Base-by-base conservation (phyloP, 2,797 vertebrate species). In the Anas bahamensis region DNA sequence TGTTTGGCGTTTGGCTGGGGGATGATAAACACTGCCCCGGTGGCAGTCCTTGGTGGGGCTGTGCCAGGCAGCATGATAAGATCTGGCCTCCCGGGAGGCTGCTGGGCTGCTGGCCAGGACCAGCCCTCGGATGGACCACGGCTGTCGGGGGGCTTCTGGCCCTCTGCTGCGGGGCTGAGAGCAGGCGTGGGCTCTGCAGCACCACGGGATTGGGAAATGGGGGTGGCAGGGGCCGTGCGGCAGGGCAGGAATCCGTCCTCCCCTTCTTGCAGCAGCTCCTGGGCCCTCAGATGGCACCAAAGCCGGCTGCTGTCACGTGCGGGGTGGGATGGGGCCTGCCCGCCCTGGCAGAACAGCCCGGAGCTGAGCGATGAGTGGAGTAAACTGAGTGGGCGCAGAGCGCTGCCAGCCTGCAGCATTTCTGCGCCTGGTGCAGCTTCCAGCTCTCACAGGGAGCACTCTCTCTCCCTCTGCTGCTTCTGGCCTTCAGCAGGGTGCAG, bases 1-100 rank as follows among this genome's bases (percentile, higher is more conserved):
- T 97, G 87, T 86, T 94, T 82, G 56, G 93, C 57, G 73, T 92
- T 94, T 95, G 91, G 72, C 91, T 93, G 86, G 44, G 75, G 74
- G 80, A 60, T 80, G 66, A 63, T 85, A 90, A 89, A 91, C 71
- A 53, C 65, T 94, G 89, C 89, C 94, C 91, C 81, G 48, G 22
- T 72, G 94, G 89, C 90, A 95, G 95, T 57, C 66, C 48, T 13
- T 17, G 6, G 66, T 13, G 11, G 37, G 74, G 50, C 83, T 52
- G 64, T 92, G 93, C 95, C 94, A 96, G 94, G 80, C 93, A 79
- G 76, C 33, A 4, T 1, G 4, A 15, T 46, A 35, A 73, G 70
- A 66, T 82, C 76, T 15, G 1, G 63, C 60, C 35, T 85, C 7
- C 39, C 0, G 0, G 22, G 26, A 64, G 31, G 56, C 79, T 81